Evolutionary conservation across 2,888 invertebrate species (phyloP).

Genomic region (Leucozona laternaria): DNA sequence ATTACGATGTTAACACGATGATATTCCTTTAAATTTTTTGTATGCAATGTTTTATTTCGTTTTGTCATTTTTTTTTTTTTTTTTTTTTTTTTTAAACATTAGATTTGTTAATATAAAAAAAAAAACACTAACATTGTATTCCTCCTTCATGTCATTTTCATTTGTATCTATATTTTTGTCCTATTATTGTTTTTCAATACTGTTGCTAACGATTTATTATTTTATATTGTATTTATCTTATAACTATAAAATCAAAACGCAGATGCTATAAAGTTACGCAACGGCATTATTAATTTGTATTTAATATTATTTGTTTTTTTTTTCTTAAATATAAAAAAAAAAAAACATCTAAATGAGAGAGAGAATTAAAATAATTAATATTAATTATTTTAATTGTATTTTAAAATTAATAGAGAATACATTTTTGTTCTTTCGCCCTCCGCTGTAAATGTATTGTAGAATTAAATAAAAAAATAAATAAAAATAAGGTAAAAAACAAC

Average conservation of each 20-base stretch:
- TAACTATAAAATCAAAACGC: conserved; percentile 57
- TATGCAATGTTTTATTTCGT: conserved; percentile 61
- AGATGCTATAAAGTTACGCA: conserved; percentile 71
- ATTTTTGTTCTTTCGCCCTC: conserved; percentile 84
- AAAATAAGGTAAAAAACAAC: conserved; percentile 76
- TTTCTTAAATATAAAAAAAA: conserved; percentile 76
- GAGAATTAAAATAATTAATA: conserved; percentile 81
- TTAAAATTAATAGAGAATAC: conserved; percentile 77
- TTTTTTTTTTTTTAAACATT: conserved; percentile 35
- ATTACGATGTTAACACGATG: conserved; percentile 61
- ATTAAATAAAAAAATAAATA: conserved; percentile 83
- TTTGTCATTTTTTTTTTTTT: conserved; percentile 16
- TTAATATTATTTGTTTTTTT: conserved; percentile 76
- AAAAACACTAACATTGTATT: conserved; percentile 28
- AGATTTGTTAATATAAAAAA: conserved; percentile 58
- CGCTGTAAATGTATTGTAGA: conserved; percentile 84
- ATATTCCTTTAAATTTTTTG: conserved; percentile 67
- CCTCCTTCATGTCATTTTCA: conserved; percentile 62
- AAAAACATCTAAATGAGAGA: conserved; percentile 79
- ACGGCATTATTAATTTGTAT: conserved; percentile 72
- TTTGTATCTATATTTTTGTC: conserved; percentile 41
- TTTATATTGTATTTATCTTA: conserved; percentile 57
- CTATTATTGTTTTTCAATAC: conserved; percentile 33
- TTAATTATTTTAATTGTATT: conserved; percentile 80
- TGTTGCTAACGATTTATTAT: conserved; percentile 63